A percentile compares a stretch with the other conserved stretches of the same genome.
Evolutionary conservation across 2,797 vertebrate genomes (phyloP).

Genomic region (Babyrousa celebensis): DNA sequence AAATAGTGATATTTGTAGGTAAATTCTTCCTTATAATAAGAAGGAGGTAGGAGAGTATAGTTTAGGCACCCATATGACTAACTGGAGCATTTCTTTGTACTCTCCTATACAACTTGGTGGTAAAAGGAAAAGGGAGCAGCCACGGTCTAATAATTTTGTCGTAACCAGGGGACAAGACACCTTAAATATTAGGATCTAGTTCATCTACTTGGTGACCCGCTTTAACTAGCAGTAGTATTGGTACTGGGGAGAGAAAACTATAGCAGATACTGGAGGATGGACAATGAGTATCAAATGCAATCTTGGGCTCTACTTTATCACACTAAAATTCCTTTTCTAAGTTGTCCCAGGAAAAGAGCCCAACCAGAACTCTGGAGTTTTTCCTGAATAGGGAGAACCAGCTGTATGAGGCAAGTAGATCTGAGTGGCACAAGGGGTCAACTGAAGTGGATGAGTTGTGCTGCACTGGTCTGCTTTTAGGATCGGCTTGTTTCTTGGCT

Average conservation of each 20-base stretch:
- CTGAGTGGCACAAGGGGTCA: not conserved
- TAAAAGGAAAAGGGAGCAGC: not conserved
- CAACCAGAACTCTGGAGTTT: not conserved
- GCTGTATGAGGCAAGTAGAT: not conserved
- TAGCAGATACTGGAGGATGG: not conserved
- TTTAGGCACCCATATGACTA: not conserved
- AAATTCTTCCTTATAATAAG: not conserved
- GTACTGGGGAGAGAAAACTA: not conserved
- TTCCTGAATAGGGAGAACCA: not conserved
- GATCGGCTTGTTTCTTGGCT: not conserved
- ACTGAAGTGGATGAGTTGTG: not conserved
- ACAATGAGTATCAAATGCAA: not conserved
- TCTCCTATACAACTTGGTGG: not conserved
- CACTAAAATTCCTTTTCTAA: not conserved
- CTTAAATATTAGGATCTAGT: not conserved
- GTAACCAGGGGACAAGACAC: fast-evolving
- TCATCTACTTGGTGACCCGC: not conserved
- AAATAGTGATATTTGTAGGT: not conserved
- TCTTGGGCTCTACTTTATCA: not conserved
- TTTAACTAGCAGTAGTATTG: not conserved
- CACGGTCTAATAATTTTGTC: not conserved
- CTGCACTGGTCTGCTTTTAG: not conserved
- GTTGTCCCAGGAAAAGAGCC: not conserved
- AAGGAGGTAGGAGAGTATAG: not conserved
- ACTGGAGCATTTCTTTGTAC: not conserved